A percentile compares a stretch with the other conserved stretches of the same genome.
Conservation (phyloP, 2,888 invertebrate genomes). For the Pammene aurita region DNA sequence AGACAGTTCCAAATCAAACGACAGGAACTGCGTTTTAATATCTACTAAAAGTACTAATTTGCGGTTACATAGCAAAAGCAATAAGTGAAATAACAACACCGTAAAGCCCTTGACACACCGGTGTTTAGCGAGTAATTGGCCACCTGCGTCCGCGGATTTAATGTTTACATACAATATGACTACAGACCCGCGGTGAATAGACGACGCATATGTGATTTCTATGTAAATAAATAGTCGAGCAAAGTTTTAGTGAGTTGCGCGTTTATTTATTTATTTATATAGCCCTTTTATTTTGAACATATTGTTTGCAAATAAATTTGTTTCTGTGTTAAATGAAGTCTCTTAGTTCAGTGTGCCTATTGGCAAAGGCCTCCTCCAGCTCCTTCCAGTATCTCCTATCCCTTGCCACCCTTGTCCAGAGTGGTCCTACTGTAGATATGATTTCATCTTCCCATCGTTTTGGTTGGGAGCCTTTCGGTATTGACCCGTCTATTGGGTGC, state of each 20-base stretch:
- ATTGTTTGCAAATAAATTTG: no score
- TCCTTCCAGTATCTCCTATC: no score
- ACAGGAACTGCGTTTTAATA: not conserved
- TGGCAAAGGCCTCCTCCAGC: no score
- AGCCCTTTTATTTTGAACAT: no score
- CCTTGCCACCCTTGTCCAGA: no score
- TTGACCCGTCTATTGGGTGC: no score
- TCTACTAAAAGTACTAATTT: not conserved
- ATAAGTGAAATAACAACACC: conserved; percentile 28
- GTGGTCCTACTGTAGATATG: no score
- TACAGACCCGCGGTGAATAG: not conserved
- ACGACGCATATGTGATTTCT: not conserved
- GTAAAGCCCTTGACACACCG: conserved; percentile 45
- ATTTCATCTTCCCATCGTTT: no score
- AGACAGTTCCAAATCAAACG: not conserved
- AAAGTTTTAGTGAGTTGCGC: not conserved
- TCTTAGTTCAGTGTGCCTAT: no score
- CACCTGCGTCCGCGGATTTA: conserved; percentile 44
- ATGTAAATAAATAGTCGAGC: not conserved
- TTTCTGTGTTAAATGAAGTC: no score
- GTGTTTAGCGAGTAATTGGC: conserved; percentile 46
- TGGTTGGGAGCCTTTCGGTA: no score
- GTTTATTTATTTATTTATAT: no score
- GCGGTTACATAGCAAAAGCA: conserved; percentile 22
- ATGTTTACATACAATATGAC: conserved; percentile 31